A percentile compares a stretch with the other conserved stretches of the same genome.
These are phyloP conservation scores for Chloroceryle amazona DNA, from an alignment of 2,797 vertebrate species.

Conservation along the genomic window DNA sequence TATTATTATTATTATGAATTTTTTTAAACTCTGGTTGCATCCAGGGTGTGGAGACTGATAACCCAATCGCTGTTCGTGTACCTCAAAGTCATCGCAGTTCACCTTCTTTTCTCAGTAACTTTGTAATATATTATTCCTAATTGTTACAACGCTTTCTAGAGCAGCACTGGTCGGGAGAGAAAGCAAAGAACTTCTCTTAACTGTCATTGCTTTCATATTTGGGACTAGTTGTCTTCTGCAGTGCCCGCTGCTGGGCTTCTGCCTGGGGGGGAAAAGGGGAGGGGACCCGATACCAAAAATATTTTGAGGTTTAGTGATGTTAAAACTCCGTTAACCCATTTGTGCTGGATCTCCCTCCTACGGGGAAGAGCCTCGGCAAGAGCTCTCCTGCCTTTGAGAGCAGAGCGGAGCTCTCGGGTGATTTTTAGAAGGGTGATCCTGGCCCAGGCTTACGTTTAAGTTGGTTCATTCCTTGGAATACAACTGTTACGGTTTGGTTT, in stretches of 20 bases:
- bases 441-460: neutral
- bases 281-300: neutral
- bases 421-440: neutral
- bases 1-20: too few relatives aligned
- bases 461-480: neutral
- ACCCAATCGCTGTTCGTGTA: slow-evolving; percentile 26
- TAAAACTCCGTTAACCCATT: neutral
- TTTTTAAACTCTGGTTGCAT: neutral
- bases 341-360: neutral
- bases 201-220: slow-evolving; percentile 14
- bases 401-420: neutral
- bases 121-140: neutral
- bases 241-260: neutral
- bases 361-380: neutral
- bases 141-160: neutral
- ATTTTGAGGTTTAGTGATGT: neutral
- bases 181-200: neutral
- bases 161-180: neutral
- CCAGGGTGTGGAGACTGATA: slow-evolving; percentile 26
- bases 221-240: neutral
- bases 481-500: neutral
- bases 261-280: neutral
- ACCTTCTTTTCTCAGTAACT: neutral
- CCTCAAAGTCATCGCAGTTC: slow-evolving; percentile 19
- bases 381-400: neutral